Percentiles rank a stretch among this genome's conserved stretches.
Evolutionary conservation across 2,113 vertebrate species (phyloP).

Genomic region (Otis tarda): DNA sequence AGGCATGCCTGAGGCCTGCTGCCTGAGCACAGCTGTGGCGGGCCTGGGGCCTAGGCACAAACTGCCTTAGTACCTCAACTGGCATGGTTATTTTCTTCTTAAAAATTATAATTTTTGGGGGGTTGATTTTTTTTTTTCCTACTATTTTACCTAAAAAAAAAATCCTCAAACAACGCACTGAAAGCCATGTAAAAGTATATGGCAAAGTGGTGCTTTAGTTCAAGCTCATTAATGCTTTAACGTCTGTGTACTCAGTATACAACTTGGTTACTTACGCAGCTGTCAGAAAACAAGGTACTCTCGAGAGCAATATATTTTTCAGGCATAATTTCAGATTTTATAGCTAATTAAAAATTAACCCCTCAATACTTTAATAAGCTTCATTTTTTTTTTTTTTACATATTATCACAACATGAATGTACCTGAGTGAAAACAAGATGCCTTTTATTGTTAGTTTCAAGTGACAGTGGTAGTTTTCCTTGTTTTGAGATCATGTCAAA

Average conservation of each 20-base stretch:
- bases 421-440: neutral
- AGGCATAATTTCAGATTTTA: neutral
- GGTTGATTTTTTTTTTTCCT: neutral
- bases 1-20: neutral
- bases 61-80: neutral
- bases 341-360: neutral
- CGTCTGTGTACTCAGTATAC: neutral
- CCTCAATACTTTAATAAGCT: neutral
- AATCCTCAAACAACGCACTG: neutral
- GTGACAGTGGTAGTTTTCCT: neutral
- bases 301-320: neutral
- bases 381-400: neutral
- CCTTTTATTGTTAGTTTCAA: neutral
- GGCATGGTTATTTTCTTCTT: neutral
- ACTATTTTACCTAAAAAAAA: neutral
- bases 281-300: neutral
- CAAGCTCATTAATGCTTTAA: neutral
- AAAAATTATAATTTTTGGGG: neutral
- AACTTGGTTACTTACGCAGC: neutral
- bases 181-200: neutral
- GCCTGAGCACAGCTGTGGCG: rapidly evolving
- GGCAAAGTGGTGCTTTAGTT: neutral
- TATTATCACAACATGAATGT: neutral
- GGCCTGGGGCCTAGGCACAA: neutral
- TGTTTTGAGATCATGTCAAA: neutral